Evolutionary conservation across 2,113 vertebrate species (phyloP).

Genomic region (Microcebus murinus): DNA sequence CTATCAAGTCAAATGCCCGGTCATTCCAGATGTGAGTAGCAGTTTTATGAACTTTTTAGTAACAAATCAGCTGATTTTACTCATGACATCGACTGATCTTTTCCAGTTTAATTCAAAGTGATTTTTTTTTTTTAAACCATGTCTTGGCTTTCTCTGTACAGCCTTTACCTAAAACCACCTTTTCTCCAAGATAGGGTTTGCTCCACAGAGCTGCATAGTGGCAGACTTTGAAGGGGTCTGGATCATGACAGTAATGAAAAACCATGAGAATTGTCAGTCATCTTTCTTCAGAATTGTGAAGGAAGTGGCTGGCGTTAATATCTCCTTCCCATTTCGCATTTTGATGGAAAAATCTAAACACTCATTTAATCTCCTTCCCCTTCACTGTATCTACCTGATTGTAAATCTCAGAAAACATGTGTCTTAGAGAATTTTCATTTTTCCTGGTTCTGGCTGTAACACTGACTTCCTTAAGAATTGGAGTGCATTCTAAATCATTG

Average conservation of each 20-base stretch:
- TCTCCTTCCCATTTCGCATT: neutral
- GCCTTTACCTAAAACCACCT: neutral
- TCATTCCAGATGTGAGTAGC: neutral
- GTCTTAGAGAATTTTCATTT: slow-evolving; percentile 3
- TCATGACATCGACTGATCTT: neutral
- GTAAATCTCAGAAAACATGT: slow-evolving; percentile 43
- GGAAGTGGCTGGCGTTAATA: neutral
- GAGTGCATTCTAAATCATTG: slow-evolving; percentile 30
- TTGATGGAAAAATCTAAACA: slow-evolving; percentile 44
- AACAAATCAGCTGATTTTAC: slow-evolving; percentile 17
- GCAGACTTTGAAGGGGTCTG: neutral
- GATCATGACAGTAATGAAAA: neutral
- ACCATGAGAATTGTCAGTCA: neutral
- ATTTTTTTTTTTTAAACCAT: neutral
- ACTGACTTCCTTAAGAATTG: slow-evolving; percentile 17
- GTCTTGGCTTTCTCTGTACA: neutral
- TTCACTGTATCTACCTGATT: slow-evolving; percentile 28
- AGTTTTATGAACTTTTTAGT: slow-evolving; percentile 27
- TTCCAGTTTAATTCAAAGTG: neutral
- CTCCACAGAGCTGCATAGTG: neutral
- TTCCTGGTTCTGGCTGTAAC: neutral
- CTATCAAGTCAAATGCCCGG: neutral
- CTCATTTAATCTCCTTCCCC: slow-evolving; percentile 8
- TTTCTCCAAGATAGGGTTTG: neutral
- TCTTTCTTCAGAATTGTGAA: neutral